phyloP scores from a whole-genome alignment of 2,113 vertebrate genomes.

The Charina bottae region DNA sequence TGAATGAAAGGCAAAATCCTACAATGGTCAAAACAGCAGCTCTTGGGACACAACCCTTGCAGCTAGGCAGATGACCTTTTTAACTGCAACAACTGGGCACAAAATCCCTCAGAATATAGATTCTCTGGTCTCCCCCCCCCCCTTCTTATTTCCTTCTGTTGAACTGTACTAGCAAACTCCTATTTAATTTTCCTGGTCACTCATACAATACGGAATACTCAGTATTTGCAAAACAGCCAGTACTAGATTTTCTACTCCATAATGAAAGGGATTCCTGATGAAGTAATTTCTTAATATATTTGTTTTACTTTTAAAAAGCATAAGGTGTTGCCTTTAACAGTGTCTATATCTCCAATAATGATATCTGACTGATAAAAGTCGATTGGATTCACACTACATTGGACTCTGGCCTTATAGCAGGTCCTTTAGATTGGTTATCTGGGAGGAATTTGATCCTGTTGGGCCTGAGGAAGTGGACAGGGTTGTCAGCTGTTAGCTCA shows the following conservation, averaged over 20 bases:
- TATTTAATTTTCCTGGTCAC: neutral
- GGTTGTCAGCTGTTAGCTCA: neutral
- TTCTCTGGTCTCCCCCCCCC: neutral
- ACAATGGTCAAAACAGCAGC: too few relatives aligned
- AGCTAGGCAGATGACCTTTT: neutral
- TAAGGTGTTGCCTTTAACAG: neutral
- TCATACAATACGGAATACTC: neutral
- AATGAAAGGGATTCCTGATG: neutral
- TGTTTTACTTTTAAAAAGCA: neutral
- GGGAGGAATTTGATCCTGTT: neutral
- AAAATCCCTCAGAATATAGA: neutral
- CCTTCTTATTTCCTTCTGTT: neutral
- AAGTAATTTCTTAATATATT: neutral
- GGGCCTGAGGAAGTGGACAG: neutral
- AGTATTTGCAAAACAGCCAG: neutral
- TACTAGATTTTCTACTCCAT: neutral
- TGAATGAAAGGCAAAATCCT: too few relatives aligned
- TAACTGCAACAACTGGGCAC: neutral
- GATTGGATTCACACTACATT: neutral
- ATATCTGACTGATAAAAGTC: neutral
- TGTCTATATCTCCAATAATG: neutral
- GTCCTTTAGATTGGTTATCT: neutral
- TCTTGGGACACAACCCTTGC: too few relatives aligned
- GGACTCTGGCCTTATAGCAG: neutral
- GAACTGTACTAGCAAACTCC: neutral